A percentile compares a stretch with the other conserved stretches of the same genome.
Conservation (phyloP, 2,797 vertebrate species). For the Loriculus beryllinus region DNA sequence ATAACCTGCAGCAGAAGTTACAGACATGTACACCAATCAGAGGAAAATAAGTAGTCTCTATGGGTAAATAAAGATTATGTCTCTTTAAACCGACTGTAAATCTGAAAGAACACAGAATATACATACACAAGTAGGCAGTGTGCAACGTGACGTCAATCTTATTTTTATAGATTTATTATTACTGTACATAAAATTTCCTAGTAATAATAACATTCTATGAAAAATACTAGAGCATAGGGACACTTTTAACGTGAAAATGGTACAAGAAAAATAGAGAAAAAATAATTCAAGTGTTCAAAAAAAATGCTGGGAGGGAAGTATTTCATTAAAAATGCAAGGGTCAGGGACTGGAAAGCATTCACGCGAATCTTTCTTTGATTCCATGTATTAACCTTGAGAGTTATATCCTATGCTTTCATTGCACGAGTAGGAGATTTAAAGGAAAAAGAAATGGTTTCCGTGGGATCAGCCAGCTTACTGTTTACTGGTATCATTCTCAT, state of each 20-base stretch:
- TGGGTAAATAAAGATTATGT: conserved; percentile 62
- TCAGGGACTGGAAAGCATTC: conserved; percentile 2
- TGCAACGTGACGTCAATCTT: conserved; percentile 32
- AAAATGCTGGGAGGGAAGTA: background rate
- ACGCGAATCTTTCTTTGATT: conserved; percentile 17
- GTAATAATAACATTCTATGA: conserved; percentile 47
- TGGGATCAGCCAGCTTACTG: background rate
- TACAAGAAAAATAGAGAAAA: conserved; percentile 54
- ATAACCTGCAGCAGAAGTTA: conserved; percentile 19
- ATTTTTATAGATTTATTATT: conserved; percentile 66
- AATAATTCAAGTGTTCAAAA: conserved; percentile 2
- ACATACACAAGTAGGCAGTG: conserved; percentile 50
- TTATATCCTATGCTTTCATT: background rate
- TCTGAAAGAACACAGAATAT: conserved; percentile 46
- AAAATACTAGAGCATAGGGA: conserved; percentile 56
- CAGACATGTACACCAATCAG: conserved; percentile 4
- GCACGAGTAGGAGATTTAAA: background rate
- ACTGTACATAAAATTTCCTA: conserved; percentile 44
- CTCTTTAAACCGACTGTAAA: conserved; percentile 59
- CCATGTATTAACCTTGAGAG: conserved; percentile 1
- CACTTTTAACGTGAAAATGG: conserved; percentile 35
- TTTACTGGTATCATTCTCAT: conserved; percentile 42
- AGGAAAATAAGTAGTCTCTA: conserved; percentile 49
- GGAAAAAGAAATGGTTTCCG: background rate
- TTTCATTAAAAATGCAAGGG: conserved; percentile 46